Evolutionary conservation across 1,140 invertebrate genomes (phyloP), one percentile per base, ranked within the genome.

Genomic region (Calliphora vicina): DNA sequence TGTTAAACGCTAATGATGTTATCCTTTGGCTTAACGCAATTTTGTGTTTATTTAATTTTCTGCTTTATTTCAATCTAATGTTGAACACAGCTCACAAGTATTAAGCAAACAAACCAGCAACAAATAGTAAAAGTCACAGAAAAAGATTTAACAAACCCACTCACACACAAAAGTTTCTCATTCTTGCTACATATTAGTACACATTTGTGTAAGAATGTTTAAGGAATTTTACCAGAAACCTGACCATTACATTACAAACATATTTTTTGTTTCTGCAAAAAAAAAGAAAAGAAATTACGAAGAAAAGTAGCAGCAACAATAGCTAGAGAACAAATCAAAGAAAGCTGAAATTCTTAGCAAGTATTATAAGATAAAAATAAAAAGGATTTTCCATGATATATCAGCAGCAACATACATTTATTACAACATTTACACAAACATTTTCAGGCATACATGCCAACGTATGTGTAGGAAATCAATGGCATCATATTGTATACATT

Each of bases 11-110:
- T 88, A 88, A 88, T 88, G 86, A 86, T 87, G 86, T 88, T 84
- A 88, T 83, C 86, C 84, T 61, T 78, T 78, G 82, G 84, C 86
- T 87, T 86, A 85, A 83, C 29, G 43, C 61, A 82, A 82, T 67
- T 72, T 83, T 85, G 84, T 85, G 81, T 87, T 88, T 87, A 88
- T 88, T 88, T 88, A 88, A 88, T 88, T 88, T 88, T 87, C 85
- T 76, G 57, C 74, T 67, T 82, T 82, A 72, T 81, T 81, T 82
- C 81, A 82, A 82, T 82, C 81, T 72, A 72, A 82, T 71, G 74
- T 23, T 67, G 61, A 67, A 67, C 45, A 17, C 17, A 35, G 4
- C 45, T 15, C 12, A 50, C 13, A 8, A 10, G 13, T 35, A 35
- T 35, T 35, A 50, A 50, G 15, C 45, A 50, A 50, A 50, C 45